These are phyloP conservation scores for Leptocoma aspasia DNA, from an alignment of 2,113 vertebrate species.

Conservation along the genomic window DNA sequence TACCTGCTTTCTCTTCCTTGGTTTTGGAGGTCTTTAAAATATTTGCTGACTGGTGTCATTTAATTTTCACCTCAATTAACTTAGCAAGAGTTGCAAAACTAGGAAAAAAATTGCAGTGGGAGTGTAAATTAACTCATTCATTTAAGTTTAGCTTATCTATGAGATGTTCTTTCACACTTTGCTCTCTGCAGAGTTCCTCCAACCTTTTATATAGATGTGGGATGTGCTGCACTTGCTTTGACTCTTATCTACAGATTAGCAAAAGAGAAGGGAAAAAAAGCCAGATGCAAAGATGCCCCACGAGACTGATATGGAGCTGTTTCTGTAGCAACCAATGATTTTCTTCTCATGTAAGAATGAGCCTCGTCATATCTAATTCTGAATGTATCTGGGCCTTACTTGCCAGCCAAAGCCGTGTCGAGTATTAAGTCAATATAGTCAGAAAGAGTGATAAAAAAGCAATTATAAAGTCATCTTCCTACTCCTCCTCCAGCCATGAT, in stretches of 20 bases:
- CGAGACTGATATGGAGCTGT: conserved; percentile 54
- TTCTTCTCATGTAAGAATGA: conserved; percentile 51
- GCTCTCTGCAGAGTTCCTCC: conserved; percentile 43
- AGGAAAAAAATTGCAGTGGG: background rate
- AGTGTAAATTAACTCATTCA: conserved; percentile 61
- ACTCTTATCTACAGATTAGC: conserved; percentile 63
- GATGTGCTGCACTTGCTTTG: conserved; percentile 44
- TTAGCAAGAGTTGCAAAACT: conserved; percentile 33
- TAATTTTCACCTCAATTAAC: conserved; percentile 61
- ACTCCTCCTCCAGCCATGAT: background rate
- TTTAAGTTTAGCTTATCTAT: conserved; percentile 63
- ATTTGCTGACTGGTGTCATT: conserved; percentile 48
- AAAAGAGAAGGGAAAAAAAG: conserved; percentile 59
- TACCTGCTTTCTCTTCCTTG: background rate
- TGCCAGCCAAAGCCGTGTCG: conserved; percentile 53
- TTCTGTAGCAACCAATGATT: conserved; percentile 64
- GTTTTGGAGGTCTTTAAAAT: conserved; percentile 34
- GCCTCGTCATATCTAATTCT: conserved; percentile 42
- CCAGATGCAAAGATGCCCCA: conserved; percentile 53
- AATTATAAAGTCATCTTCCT: conserved; percentile 51
- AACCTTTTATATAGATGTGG: conserved; percentile 53
- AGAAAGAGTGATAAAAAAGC: conserved; percentile 42
- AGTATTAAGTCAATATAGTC: conserved; percentile 46
- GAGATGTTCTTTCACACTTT: conserved; percentile 53
- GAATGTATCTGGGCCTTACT: conserved; percentile 55